phyloP scores from a whole-genome alignment of 92 coral and sea anemone genomes.

The Galaxea fascicularis region DNA sequence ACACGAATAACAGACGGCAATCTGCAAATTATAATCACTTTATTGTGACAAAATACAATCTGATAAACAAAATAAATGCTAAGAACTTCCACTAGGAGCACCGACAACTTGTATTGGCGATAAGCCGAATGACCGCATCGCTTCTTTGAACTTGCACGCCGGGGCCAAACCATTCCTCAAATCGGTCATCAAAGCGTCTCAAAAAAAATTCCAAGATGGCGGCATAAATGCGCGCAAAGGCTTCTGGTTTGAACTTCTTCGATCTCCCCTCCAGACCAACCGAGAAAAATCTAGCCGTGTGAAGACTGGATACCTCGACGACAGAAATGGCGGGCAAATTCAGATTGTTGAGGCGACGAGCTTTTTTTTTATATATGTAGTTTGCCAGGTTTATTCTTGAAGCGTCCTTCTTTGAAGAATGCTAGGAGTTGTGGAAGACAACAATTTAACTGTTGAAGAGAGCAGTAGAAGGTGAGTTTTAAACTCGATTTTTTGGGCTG shows the following conservation, averaged over 20 bases:
- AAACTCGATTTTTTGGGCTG: constrained; percentile 32
- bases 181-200: constrained; percentile 21
- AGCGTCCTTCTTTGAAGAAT: constrained; percentile 19
- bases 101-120: too few relatives aligned
- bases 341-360: constrained; percentile 15
- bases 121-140: too few relatives aligned
- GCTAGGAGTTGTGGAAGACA: constrained; percentile 32
- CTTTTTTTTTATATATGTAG: constrained; percentile 44
- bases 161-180: constrained; percentile 34
- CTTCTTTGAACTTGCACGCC: too few relatives aligned
- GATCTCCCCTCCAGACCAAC: constrained; percentile 31
- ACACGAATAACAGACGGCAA: too few relatives aligned
- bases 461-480: constrained; percentile 50
- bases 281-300: constrained; percentile 41
- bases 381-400: constrained; percentile 21
- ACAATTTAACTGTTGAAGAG: constrained; percentile 24
- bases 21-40: too few relatives aligned
- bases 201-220: constrained; percentile 30
- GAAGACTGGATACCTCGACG: constrained; percentile 43
- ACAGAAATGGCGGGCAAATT: constrained; percentile 44
- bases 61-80: too few relatives aligned
- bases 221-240: constrained; percentile 46
- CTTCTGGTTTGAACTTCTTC: constrained; percentile 38
- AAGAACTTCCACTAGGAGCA: too few relatives aligned
- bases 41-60: too few relatives aligned